Evolutionary conservation across 2,113 vertebrate species (phyloP).

Genomic region (Clarias gariepinus): DNA sequence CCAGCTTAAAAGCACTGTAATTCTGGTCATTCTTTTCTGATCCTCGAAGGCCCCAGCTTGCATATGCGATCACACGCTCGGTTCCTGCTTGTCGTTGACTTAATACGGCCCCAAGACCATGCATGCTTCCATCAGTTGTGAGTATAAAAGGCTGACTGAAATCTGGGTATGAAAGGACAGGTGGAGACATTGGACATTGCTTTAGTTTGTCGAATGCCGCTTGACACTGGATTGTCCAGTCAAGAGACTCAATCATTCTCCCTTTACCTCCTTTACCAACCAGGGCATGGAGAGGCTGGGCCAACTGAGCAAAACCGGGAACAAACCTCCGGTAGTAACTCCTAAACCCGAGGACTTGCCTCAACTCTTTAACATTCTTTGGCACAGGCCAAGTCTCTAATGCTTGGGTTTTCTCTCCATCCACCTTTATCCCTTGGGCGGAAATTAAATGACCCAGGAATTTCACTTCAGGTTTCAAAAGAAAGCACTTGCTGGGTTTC

Average conservation of each 20-base stretch:
- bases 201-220: too few species aligned
- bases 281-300: background rate
- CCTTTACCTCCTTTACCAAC: constrained; percentile 30
- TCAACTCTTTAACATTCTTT: background rate
- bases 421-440: background rate
- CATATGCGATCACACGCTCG: background rate
- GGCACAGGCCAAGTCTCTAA: constrained; percentile 3
- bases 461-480: constrained; percentile 32
- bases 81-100: too few species aligned
- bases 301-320: background rate
- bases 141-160: too few species aligned
- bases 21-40: constrained; percentile 25
- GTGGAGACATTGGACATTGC: too few species aligned
- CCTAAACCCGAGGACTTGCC: constrained; percentile 35
- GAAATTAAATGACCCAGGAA: constrained; percentile 29
- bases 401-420: constrained; percentile 26
- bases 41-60: constrained; percentile 23
- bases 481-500: constrained; percentile 41
- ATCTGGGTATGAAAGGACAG: too few species aligned
- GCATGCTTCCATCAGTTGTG: too few species aligned
- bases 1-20: constrained; percentile 32
- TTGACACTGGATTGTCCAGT: too few species aligned
- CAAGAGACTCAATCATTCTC: background rate
- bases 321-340: constrained; percentile 16
- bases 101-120: too few species aligned